These are phyloP conservation scores for Orbicella faveolata DNA, from an alignment of 64 coral and sea anemone species.

Conservation along the genomic window DNA sequence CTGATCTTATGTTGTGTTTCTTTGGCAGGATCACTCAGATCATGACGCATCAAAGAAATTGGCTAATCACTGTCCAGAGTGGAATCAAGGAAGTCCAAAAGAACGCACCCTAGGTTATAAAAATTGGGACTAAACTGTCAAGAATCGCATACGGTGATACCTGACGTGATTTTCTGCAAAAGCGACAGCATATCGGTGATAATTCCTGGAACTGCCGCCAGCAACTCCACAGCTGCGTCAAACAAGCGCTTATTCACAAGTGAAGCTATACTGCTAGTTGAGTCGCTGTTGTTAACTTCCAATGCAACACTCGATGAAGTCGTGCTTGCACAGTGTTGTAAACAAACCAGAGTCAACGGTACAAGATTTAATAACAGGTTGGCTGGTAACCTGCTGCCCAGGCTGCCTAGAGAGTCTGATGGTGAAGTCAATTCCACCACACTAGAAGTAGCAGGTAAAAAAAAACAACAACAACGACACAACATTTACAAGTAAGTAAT, in stretches of 20 bases:
- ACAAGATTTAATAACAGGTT: not conserved
- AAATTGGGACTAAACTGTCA: too few species aligned
- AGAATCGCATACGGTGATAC: not conserved
- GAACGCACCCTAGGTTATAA: too few species aligned
- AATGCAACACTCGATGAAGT: not conserved
- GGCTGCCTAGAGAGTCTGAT: not conserved
- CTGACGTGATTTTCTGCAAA: not conserved
- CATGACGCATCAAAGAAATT: too few species aligned
- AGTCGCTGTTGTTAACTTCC: not conserved
- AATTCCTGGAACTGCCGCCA: not conserved
- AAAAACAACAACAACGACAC: not conserved
- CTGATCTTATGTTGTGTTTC: too few species aligned
- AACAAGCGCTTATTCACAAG: not conserved
- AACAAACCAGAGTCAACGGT: conserved; percentile 21
- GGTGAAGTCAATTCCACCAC: not conserved
- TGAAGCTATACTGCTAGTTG: not conserved
- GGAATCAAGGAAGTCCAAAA: too few species aligned
- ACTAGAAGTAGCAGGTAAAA: not conserved
- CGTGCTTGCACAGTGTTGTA: conserved; percentile 2
- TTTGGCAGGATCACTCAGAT: too few species aligned
- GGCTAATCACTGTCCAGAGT: too few species aligned
- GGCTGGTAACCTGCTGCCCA: not conserved
- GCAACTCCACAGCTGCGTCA: not conserved
- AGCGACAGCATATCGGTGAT: not conserved
- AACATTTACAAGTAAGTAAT: not conserved